Evolutionary conservation across 2,797 vertebrate species (phyloP), one percentile per base, ranked within the genome.

Genomic region (Petrocephalus sullivani): DNA sequence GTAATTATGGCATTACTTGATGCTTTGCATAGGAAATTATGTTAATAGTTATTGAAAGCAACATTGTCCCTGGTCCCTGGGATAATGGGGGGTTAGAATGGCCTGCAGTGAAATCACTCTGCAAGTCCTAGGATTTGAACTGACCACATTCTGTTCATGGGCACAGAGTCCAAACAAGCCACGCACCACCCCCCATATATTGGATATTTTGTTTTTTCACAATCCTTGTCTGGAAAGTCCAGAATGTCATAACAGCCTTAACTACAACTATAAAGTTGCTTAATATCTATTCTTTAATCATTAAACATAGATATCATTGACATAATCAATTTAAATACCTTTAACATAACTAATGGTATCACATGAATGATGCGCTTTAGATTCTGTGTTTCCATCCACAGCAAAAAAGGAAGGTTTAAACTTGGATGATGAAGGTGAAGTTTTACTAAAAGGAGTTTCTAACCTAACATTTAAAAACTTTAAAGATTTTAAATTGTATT

Each of bases 171-270:
- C 33, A 7, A 12, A 75, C 33, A 4, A 37, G 19, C 33, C 5
- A 41, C 67, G 19, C 7, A 75, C 67, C 33, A 7, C 67, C 67
- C 64, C 12, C 14, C 67, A 85, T 85, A 85, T 85, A 28, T 85
- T 41, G 56, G 56, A 61, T 57, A 86, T 54, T 61, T 60, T 1
- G 5, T 60, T 56, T 61, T 86, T 86, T 16, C 54, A 33, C 84
- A 86, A 33, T 86, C 54, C 28, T 46, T 46, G 33, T 84, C 33
- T 61, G 85, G 85, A 86, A 86, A 86, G 37, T 86, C 28, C 57
- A 46, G 56, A 86, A 21, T 86, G 33, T 57, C 33, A 2, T 86
- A 57, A 86, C 57, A 41, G 14, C 28, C 16, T 33, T 86, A 5
- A 57, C 56, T 86, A n/a, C 57, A 41, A 56, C 28, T 86, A 58